Base-by-base conservation (phyloP, 2,797 vertebrate genomes). In the Momotus momota region DNA sequence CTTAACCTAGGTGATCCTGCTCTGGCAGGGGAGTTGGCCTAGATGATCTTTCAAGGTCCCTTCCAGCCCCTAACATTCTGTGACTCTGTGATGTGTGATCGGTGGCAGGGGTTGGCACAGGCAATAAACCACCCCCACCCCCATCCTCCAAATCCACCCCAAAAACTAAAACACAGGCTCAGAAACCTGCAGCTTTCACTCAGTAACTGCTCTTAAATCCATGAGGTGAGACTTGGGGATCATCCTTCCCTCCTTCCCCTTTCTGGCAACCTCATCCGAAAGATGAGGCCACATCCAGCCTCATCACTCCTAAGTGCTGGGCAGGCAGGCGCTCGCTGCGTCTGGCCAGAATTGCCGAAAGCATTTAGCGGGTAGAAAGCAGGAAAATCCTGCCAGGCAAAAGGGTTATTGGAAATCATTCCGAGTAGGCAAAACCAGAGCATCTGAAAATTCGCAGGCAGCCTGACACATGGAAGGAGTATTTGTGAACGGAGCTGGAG, bases 361-460 rank as follows among this genome's bases (percentile, higher is more conserved):
- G 26, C 62, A 51, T 93, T 91, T 26, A 74, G 72, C 69, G 77
- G 69, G 77, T 57, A 69, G 0, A 54, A 83, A 54, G 57, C 38
- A 40, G 0, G 43, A 91, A 80, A 73, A 35, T 1, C 52, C 71
- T 45, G 79, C 87, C 87, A 90, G 79, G 6, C 17, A 11, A 13
- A 29, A 35, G 40, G 66, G 46, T 64, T 84, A 92, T 89, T 66
- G 66, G 93, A 87, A 73, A 73, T 72, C 77, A 69, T 43, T 91
- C 40, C 40, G 35, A 43, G 46, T 27, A 27, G 65, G 82, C 38
- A 75, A 81, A 90, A 81, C 13, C 82, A 86, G 88, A 58, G n/a
- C 87, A 69, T 7, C 77, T 65, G 55, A 81, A 81, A 86, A 35
- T 65, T 29, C 80, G 55, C 46, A 80, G 64, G 64, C 74, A 72